Evolutionary conservation across 2,888 invertebrate genomes (phyloP).

Genomic region (Globia sparganii): DNA sequence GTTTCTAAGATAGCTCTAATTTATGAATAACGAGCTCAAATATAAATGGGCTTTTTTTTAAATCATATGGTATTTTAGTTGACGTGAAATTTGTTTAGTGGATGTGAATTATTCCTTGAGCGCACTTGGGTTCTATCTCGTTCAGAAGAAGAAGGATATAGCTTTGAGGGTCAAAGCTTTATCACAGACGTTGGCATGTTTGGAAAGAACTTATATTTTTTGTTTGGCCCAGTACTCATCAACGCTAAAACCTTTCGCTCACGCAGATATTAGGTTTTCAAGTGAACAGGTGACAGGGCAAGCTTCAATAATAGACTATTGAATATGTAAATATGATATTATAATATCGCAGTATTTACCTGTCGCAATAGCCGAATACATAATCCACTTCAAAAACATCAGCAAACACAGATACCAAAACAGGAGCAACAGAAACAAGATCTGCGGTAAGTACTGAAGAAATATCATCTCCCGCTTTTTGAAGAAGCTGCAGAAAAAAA

Average conservation of each 20-base stretch:
- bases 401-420: slow-evolving; percentile 93
- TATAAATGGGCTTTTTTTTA: no score
- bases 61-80: no score
- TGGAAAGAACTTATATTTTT: neutral
- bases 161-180: neutral
- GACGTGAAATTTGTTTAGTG: no score
- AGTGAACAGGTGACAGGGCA: neutral
- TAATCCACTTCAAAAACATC: slow-evolving; percentile 93
- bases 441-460: slow-evolving; percentile 93
- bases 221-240: neutral
- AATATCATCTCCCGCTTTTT: slow-evolving; percentile 86
- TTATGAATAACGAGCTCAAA: no score
- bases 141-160: no score
- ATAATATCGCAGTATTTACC: slow-evolving; percentile 74
- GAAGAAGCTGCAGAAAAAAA: slow-evolving; percentile 84
- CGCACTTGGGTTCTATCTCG: neutral
- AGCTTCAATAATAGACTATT: neutral
- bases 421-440: slow-evolving; percentile 92
- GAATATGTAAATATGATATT: no score
- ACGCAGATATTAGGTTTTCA: neutral
- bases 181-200: neutral
- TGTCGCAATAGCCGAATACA: slow-evolving; percentile 85
- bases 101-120: neutral
- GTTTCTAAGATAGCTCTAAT: no score
- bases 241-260: neutral